Percentiles rank a stretch among this genome's conserved stretches.
Evolutionary conservation across 2,888 invertebrate genomes (phyloP).

Genomic region (Mystacides longicornis): DNA sequence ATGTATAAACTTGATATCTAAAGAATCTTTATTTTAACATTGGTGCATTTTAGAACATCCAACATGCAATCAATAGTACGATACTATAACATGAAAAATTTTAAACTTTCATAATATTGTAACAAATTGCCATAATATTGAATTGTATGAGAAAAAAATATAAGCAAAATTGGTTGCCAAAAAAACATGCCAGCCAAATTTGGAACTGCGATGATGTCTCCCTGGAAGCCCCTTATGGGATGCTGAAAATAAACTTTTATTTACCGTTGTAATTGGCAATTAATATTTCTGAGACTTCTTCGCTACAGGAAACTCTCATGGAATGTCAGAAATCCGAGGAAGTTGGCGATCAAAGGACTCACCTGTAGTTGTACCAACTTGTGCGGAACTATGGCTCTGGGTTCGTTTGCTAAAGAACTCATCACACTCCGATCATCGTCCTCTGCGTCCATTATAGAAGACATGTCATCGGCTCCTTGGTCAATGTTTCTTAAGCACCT

Average conservation of each 20-base stretch:
- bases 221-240: slow-evolving; percentile 4
- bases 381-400: slow-evolving; percentile 34
- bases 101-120: too few species aligned
- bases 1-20: too few species aligned
- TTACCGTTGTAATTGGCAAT: slow-evolving; percentile 21
- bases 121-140: too few species aligned
- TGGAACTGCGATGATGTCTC: slow-evolving; percentile 1
- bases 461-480: slow-evolving; percentile 50
- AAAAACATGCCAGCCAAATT: slow-evolving; percentile 10
- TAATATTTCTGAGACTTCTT: too few species aligned
- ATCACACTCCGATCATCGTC: slow-evolving; percentile 65
- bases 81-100: too few species aligned
- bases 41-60: too few species aligned
- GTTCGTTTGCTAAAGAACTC: slow-evolving; percentile 36
- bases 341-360: slow-evolving; percentile 35
- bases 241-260: slow-evolving; percentile 16
- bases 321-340: slow-evolving; percentile 27
- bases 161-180: not conserved
- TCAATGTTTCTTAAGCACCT: slow-evolving; percentile 65
- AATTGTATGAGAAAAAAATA: too few species aligned
- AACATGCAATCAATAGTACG: too few species aligned
- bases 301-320: slow-evolving; percentile 26
- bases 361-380: slow-evolving; percentile 54
- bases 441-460: slow-evolving; percentile 63
- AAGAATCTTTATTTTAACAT: too few species aligned